These are phyloP conservation scores for Blastomussa wellsi DNA, from an alignment of 92 coral and sea anemone species.

Conservation along the genomic window DNA sequence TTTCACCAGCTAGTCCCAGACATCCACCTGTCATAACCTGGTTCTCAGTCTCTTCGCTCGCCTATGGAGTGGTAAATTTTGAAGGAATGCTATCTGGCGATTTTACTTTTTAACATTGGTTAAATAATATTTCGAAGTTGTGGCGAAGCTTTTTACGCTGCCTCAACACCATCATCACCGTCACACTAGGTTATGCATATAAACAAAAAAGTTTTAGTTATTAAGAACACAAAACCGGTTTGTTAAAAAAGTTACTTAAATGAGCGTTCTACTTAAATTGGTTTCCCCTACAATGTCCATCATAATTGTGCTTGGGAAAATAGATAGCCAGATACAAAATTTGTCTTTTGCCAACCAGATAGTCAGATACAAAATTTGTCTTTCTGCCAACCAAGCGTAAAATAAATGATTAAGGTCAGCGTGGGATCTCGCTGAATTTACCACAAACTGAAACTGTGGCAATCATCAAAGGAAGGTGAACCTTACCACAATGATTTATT, in stretches of 20 bases:
- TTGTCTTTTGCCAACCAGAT: not conserved
- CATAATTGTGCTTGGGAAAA: not conserved
- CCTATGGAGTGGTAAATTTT: not conserved
- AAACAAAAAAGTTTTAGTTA: too few relatives aligned
- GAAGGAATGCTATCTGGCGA: too few relatives aligned
- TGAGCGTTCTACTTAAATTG: too few relatives aligned
- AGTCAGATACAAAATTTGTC: not conserved
- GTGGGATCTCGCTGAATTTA: not conserved
- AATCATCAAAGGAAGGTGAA: not conserved
- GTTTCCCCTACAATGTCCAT: not conserved
- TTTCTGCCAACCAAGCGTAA: not conserved
- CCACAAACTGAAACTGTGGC: not conserved
- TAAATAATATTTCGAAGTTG: not conserved
- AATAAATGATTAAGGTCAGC: too few relatives aligned
- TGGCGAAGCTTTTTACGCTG: not conserved
- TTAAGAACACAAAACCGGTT: too few relatives aligned
- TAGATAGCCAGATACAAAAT: not conserved
- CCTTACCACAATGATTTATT: not conserved
- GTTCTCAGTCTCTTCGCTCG: not conserved
- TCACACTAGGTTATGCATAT: too few relatives aligned
- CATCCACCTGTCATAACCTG: not conserved
- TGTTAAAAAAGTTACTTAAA: too few relatives aligned
- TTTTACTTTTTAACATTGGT: not conserved
- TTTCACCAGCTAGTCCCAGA: not conserved
- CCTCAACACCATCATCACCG: too few relatives aligned